Conservation (phyloP, 2,113 vertebrate genomes). For the Boleophthalmus pectinirostris region DNA sequence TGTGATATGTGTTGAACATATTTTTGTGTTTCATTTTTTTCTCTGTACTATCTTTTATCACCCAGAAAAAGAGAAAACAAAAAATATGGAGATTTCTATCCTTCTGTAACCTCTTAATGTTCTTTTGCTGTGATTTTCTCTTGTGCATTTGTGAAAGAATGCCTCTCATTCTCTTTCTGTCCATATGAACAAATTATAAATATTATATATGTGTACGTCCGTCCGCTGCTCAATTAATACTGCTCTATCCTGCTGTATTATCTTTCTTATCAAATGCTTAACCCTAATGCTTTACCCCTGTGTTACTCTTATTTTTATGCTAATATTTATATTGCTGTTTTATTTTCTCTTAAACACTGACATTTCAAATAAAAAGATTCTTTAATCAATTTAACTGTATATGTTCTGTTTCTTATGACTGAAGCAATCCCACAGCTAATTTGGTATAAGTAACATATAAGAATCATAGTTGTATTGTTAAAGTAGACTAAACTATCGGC, state of each 20-base stretch:
- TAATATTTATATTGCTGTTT: constrained; percentile 99
- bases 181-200: constrained; percentile 82
- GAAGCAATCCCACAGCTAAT: neutral
- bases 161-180: constrained; percentile 83
- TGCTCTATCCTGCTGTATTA: constrained; percentile 90
- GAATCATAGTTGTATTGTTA: neutral
- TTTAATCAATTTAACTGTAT: constrained; percentile 72
- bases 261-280: constrained; percentile 91
- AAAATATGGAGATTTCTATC: constrained; percentile 73
- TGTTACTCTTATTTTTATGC: constrained; percentile 99
- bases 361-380: constrained; percentile 94
- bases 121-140: constrained; percentile 81
- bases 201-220: constrained; percentile 81
- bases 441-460: neutral
- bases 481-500: too few relatives aligned
- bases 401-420: constrained; percentile 12
- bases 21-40: constrained; percentile 79
- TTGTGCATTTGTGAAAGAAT: constrained; percentile 87
- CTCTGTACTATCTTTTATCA: constrained; percentile 74
- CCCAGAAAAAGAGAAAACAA: constrained; percentile 69
- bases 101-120: constrained; percentile 76
- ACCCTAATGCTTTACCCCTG: constrained; percentile 78
- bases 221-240: constrained; percentile 89
- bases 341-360: constrained; percentile 92
- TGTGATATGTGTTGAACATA: constrained; percentile 81